Evolutionary conservation across 1,140 invertebrate species (phyloP), one percentile per base, ranked within the genome.

Genomic region (Microplitis mediator): DNA sequence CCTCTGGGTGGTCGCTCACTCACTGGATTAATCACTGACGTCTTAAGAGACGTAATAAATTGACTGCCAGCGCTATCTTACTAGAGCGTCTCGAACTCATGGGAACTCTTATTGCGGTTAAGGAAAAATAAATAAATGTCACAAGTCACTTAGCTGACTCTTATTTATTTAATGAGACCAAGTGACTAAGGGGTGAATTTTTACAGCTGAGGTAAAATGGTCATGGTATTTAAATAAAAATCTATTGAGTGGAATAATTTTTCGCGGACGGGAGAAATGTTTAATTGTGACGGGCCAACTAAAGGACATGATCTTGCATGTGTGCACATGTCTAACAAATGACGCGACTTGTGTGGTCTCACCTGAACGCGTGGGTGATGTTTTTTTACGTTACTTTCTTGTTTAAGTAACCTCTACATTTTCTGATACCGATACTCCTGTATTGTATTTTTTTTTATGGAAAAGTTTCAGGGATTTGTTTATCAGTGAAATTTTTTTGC

Each of bases 301-400:
- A 50, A 45, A 64, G 23, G 13, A 14, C 31, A 34, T 23, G 32
- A 54, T 35, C 16, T 63, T 45, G 54, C 52, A 64, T 36, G 65
- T 77, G 69, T 81, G 77, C 79, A 80, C 11, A 80, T 83, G 83
- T 84, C 81, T 84, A 81, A 86, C 85, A 87, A 87, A 85, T 87
- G 85, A 87, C 83, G 82, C 80, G 82, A 83, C 82, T 82, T 85
- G 85, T 86, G 85, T 85, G 85, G 85, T 85, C 85, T 80, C 78
- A 78, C 79, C 76, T 78, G 39, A 11, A 45, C 6, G 84, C 85
- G 85, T 85, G 83, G 85, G 85, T 80, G 85, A 79, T 80, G 82
- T 85, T 87, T 86, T 23, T 87, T 85, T 81, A 84, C 84, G 85
- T 77, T 74, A 78, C 39, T 78, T 74, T 74, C 72, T 78, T 81